Evolutionary conservation across 2,797 vertebrate species (phyloP).

Genomic region (Sitta carolinensis): DNA sequence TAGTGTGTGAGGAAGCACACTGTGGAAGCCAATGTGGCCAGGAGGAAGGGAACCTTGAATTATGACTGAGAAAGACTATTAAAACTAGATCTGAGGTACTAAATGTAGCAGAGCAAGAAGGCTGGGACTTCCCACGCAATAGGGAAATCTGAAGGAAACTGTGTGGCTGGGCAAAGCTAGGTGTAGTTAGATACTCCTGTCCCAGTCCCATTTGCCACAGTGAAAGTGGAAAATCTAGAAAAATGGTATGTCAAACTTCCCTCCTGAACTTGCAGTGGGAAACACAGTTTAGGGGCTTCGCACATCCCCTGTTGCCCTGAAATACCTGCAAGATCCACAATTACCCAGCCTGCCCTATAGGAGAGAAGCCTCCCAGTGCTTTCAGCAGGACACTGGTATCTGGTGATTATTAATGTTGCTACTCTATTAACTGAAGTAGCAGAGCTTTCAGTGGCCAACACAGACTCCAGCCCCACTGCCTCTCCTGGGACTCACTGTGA

Average conservation of each 20-base stretch:
- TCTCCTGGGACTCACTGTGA: neutral
- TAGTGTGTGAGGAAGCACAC: neutral
- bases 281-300: neutral
- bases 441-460: neutral
- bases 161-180: neutral
- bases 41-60: neutral
- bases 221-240: neutral
- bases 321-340: neutral
- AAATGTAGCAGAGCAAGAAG: neutral
- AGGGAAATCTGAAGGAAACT: neutral
- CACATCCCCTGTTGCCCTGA: neutral
- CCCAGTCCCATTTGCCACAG: rapidly evolving
- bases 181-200: neutral
- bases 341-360: neutral
- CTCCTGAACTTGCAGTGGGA: neutral
- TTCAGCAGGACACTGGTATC: neutral
- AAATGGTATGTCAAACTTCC: neutral
- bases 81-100: neutral
- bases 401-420: neutral
- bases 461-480: rapidly evolving
- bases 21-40: neutral
- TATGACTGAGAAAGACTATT: neutral
- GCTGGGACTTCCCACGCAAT: neutral
- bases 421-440: neutral
- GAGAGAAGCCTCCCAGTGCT: neutral